Base-by-base conservation (phyloP, 2,888 invertebrate genomes). In the Mamestra brassicae region DNA sequence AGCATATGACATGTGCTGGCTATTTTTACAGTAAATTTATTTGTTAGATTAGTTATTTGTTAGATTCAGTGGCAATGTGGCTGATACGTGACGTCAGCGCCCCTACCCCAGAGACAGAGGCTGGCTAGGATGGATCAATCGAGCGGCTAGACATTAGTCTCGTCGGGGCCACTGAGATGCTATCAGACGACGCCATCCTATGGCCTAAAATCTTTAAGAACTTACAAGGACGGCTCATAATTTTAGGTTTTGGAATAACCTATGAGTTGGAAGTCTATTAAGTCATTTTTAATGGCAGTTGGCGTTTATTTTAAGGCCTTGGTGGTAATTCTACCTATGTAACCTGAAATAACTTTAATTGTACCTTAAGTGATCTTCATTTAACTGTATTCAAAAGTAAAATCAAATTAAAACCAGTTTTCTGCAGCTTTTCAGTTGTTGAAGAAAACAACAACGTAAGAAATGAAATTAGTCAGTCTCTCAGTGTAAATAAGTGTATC, bases 61-160 rank as follows among this genome's bases (percentile, higher is more conserved):
- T 34, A 61, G 60, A 57, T 70, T 67, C 52, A 61, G 60, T 61
- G 52, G 55, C 45, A 36, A 58, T 70, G 67, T 71, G 58, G 65
- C 60, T 66, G 67, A 66, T 63, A 58, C 26, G 61, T 71, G 74
- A 71, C 78, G 71, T 80, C 80, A 77, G 52, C 68, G 7, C 69
- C 68, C 64, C 71, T 55, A 63, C 74, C 74, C 74, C 60, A 68
- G 57, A 68, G 68, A 71, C 69, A 42, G 42, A 5, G 60, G 52
- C 54, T 60, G 50, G 61, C 67, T 34, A 70, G 69, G 71, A 81
- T 70, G 66, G 82, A 82, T 78, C 85, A 78, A 82, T 78, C 47
- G 69, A 42, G 61, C 38, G 78, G 68, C 85, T 64, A 75, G 81
- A 85, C 83, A 71, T 58, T 64, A 58, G 83, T 82, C 83, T 78